Conservation (phyloP, 2,888 invertebrate genomes). For the Trissonchulus sp. region DNA sequence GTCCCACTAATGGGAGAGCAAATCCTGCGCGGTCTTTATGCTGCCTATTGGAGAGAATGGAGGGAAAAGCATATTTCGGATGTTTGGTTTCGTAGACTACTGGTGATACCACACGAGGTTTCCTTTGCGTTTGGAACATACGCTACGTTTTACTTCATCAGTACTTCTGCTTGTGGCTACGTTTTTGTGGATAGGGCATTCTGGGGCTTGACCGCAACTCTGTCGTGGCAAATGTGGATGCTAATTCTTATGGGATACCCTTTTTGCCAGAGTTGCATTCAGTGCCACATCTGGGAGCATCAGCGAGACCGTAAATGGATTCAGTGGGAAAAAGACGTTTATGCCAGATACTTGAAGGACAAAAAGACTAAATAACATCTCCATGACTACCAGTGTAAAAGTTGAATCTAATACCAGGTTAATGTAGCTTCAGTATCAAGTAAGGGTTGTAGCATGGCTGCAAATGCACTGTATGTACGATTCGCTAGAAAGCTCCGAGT, state of each 20-base stretch:
- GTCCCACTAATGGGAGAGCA: constrained; percentile 53
- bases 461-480: too few species aligned
- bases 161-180: constrained; percentile 44
- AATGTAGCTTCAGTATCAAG: too few species aligned
- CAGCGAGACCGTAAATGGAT: too few species aligned
- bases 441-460: too few species aligned
- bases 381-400: too few species aligned
- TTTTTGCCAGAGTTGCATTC: constrained; percentile 47
- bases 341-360: too few species aligned
- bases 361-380: too few species aligned
- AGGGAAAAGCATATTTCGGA: constrained; percentile 44
- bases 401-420: too few species aligned
- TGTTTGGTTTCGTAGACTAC: constrained; percentile 43
- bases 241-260: constrained; percentile 46
- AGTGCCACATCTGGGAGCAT: constrained; percentile 34
- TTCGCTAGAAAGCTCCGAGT: too few species aligned
- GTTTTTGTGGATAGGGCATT: constrained; percentile 50
- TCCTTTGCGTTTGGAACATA: constrained; percentile 50
- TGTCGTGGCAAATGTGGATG: constrained; percentile 45
- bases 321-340: too few species aligned
- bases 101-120: constrained; percentile 41
- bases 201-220: constrained; percentile 47
- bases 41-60: constrained; percentile 31
- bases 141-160: constrained; percentile 51
- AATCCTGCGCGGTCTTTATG: constrained; percentile 40